Conservation (phyloP, 2,797 vertebrate genomes). For the Myotis planiceps region DNA sequence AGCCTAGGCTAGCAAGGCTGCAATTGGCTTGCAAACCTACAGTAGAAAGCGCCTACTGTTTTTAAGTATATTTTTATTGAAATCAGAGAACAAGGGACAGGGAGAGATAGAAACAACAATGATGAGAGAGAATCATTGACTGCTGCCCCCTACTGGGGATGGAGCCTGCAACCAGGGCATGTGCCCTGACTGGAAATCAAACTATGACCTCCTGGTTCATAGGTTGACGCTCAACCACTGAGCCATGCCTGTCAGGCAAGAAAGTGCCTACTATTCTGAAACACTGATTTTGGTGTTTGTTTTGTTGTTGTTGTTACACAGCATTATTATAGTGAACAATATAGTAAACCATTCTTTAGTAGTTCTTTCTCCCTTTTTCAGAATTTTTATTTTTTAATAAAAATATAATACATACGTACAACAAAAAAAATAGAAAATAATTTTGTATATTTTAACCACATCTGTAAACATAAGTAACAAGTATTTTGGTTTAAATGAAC, state of each 20-base stretch:
- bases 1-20: background rate
- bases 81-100: too few species aligned
- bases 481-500: background rate
- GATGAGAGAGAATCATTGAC: too few species aligned
- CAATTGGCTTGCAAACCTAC: background rate
- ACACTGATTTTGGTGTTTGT: background rate
- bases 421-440: background rate
- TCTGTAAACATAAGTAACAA: background rate
- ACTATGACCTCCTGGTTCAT: too few species aligned
- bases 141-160: too few species aligned
- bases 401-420: background rate
- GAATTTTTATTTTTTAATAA: background rate
- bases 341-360: background rate
- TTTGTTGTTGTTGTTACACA: background rate
- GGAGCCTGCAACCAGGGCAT: too few species aligned
- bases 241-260: too few species aligned
- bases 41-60: background rate
- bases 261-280: background rate
- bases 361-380: background rate
- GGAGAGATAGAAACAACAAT: too few species aligned
- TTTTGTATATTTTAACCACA: background rate
- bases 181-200: too few species aligned
- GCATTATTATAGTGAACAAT: background rate
- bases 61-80: too few species aligned
- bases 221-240: too few species aligned